Percentiles rank a stretch among this genome's conserved stretches.
These are phyloP conservation scores for Tortrix viridana DNA, from an alignment of 2,888 invertebrate genomes.

Conservation along the genomic window DNA sequence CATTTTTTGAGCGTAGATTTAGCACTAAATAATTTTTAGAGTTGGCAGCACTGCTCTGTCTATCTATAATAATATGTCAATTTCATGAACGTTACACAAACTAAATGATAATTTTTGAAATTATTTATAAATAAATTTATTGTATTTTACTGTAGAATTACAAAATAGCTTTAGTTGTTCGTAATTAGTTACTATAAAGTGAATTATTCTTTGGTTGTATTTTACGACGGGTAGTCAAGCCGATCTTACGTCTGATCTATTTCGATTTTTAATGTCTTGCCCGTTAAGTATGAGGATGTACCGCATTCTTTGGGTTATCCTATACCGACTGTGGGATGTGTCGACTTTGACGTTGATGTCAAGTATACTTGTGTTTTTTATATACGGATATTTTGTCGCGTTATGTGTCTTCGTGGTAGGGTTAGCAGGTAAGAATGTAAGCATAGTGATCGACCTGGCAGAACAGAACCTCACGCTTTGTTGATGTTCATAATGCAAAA, in stretches of 20 bases:
- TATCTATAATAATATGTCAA: too few relatives aligned
- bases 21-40: too few relatives aligned
- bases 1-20: too few relatives aligned
- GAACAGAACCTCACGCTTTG: not conserved
- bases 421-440: conserved; percentile 85
- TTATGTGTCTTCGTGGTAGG: conserved; percentile 88
- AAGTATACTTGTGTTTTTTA: conserved; percentile 91
- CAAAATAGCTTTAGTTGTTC: not conserved
- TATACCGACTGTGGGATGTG: conserved; percentile 90
- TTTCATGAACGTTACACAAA: too few relatives aligned
- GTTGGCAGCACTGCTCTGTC: not conserved
- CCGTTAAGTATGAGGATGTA: conserved; percentile 55
- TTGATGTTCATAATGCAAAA: too few relatives aligned
- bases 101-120: too few relatives aligned
- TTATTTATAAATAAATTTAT: too few relatives aligned
- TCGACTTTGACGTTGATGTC: conserved; percentile 89
- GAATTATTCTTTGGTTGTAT: not conserved
- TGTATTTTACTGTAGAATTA: too few relatives aligned
- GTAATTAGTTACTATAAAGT: not conserved
- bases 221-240: not conserved
- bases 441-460: conserved; percentile 2
- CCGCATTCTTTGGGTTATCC: conserved; percentile 79
- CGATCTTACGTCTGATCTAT: not conserved
- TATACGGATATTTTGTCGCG: conserved; percentile 91
- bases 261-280: conserved; percentile 15